These are phyloP conservation scores for Myocastor coypus DNA, from an alignment of 2,113 vertebrate genomes.

Conservation along the genomic window DNA sequence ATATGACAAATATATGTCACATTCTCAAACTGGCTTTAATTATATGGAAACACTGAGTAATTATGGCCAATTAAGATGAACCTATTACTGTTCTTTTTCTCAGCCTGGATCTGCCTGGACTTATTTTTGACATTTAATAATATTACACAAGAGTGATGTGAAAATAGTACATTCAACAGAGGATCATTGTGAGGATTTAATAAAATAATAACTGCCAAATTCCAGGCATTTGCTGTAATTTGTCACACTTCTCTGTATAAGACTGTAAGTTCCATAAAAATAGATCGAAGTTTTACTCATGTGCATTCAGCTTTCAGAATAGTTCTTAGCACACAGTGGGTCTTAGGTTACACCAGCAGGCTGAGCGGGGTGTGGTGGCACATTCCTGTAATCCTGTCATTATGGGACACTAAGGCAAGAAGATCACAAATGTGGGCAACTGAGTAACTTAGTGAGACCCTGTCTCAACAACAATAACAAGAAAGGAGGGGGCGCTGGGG, in stretches of 20 bases:
- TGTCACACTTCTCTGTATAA: background rate
- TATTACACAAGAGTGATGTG: background rate
- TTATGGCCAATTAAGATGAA: conserved; percentile 31
- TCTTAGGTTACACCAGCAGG: background rate
- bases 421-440: background rate
- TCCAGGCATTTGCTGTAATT: background rate
- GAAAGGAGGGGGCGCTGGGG: background rate
- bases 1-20: background rate
- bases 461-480: background rate
- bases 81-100: background rate
- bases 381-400: background rate
- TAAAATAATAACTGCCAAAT: background rate
- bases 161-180: background rate
- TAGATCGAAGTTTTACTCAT: background rate
- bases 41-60: conserved; percentile 7
- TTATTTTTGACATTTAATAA: conserved; percentile 33
- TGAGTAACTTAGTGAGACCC: background rate
- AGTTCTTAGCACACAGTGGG: background rate
- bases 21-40: conserved; percentile 56
- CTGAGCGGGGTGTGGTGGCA: background rate
- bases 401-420: background rate
- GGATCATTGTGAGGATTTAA: background rate
- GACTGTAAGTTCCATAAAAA: background rate
- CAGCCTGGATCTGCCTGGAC: background rate
- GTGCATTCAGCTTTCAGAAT: background rate